Evolutionary conservation across 2,797 vertebrate genomes (phyloP).

Genomic region (Acropternis orthonyx): DNA sequence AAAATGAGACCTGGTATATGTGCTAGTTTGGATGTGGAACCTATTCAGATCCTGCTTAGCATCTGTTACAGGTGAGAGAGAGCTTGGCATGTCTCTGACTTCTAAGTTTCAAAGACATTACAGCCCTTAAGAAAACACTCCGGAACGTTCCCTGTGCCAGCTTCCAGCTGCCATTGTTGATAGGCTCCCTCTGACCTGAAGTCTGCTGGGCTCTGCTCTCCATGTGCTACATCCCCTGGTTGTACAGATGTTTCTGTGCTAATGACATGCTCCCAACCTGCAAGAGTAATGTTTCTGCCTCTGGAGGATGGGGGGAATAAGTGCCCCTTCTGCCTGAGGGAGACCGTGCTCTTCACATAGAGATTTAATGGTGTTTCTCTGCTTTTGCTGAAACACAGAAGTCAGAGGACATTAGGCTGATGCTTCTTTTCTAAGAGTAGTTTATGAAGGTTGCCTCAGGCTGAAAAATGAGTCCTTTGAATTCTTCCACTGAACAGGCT

Average conservation of each 20-base stretch:
- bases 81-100: not conserved
- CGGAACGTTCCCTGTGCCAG: not conserved
- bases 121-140: not conserved
- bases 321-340: slow-evolving; percentile 25
- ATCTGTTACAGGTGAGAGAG: not conserved
- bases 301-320: not conserved
- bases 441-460: not conserved
- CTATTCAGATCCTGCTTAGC: not conserved
- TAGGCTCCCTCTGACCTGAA: not conserved
- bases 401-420: not conserved
- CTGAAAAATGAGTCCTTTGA: slow-evolving; percentile 7
- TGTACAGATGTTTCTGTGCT: not conserved
- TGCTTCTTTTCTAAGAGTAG: not conserved
- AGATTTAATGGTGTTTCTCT: not conserved
- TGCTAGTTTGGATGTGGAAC: not conserved
- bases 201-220: not conserved
- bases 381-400: not conserved
- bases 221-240: not conserved
- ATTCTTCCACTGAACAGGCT: not conserved
- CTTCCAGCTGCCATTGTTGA: not conserved
- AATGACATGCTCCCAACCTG: not conserved
- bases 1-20: not conserved
- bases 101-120: not conserved
- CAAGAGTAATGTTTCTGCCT: not conserved
- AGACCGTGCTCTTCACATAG: not conserved